Conservation (phyloP, 2,113 vertebrate species). For the Gymnobelideus leadbeateri region DNA sequence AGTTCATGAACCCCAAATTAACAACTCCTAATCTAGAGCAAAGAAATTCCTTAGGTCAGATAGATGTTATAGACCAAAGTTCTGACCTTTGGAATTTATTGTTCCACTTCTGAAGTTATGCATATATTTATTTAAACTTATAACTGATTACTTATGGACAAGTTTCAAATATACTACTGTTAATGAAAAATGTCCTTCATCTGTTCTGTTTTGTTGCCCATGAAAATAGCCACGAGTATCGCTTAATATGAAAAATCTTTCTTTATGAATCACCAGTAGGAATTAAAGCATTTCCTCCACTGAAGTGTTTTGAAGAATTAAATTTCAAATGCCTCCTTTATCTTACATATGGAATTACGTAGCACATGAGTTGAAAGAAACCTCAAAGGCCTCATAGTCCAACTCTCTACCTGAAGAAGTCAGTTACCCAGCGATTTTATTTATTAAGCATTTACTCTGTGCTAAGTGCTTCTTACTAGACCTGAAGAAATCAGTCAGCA, state of each 20-base stretch:
- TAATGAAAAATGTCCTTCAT: conserved; percentile 22
- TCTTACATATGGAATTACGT: neutral
- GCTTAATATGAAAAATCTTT: conserved; percentile 37
- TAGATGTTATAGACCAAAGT: conserved; percentile 1
- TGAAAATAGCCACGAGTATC: conserved; percentile 57
- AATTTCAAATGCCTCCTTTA: conserved; percentile 50
- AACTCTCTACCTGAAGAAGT: neutral
- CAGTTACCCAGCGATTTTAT: neutral
- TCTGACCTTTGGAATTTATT: neutral
- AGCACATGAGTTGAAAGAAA: neutral
- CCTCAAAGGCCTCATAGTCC: neutral
- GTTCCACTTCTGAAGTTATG: conserved; percentile 34
- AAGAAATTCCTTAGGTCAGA: neutral
- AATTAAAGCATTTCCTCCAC: conserved; percentile 47
- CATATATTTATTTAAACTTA: neutral
- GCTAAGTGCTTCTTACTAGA: neutral
- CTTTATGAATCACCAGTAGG: conserved; percentile 46
- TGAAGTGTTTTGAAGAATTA: conserved; percentile 47
- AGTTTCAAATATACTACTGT: conserved; percentile 38
- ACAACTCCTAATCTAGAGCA: neutral
- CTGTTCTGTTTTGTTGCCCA: conserved; percentile 55
- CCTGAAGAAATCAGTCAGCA: neutral
- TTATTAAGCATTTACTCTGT: neutral
- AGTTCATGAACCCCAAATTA: neutral
- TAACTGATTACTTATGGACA: neutral